Conservation (phyloP, 2,797 vertebrate genomes). For the Muscicapa striata region DNA sequence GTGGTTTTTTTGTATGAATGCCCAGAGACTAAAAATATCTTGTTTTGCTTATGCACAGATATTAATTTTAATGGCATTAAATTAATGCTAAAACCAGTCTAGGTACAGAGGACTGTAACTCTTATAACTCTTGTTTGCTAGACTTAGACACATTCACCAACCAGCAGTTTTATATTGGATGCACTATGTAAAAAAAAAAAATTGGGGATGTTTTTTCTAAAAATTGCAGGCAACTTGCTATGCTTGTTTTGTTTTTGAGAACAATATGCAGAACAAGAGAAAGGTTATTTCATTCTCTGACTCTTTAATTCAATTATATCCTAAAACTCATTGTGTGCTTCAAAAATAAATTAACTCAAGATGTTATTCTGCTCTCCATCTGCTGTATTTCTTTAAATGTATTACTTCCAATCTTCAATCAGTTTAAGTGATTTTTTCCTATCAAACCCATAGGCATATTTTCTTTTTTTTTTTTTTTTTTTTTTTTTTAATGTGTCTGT, state of each 20-base stretch:
- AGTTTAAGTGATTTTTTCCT: constrained; percentile 66
- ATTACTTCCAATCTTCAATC: constrained; percentile 61
- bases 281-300: constrained; percentile 41
- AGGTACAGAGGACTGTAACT: neutral
- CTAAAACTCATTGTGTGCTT: constrained; percentile 73
- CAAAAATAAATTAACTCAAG: constrained; percentile 80
- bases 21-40: neutral
- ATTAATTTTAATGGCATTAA: neutral
- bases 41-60: neutral
- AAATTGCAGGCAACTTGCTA: neutral
- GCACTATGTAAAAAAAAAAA: neutral
- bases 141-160: neutral
- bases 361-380: constrained; percentile 77
- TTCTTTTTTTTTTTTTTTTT: neutral
- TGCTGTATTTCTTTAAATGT: constrained; percentile 75
- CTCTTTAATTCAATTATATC: constrained; percentile 78
- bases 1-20: too few species aligned
- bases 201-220: neutral
- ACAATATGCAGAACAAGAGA: constrained; percentile 39
- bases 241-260: constrained; percentile 6
- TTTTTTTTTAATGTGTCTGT: constrained; percentile 45
- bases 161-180: neutral
- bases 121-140: neutral
- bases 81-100: neutral
- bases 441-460: constrained; percentile 54